Evolutionary conservation across 2,797 vertebrate genomes (phyloP).

Genomic region (Tangara arthus): DNA sequence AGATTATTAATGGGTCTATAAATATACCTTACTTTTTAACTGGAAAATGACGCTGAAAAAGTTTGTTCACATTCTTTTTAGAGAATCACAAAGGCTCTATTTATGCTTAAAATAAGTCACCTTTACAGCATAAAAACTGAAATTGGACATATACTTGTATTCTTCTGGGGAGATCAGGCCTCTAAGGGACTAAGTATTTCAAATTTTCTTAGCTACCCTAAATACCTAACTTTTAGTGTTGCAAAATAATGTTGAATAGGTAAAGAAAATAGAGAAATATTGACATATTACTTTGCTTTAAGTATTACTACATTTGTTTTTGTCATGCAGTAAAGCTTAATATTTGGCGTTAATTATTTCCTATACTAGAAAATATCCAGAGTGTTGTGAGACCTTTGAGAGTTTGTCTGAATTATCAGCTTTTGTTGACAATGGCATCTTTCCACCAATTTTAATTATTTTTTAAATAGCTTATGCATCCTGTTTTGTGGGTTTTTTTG

Average conservation of each 20-base stretch:
- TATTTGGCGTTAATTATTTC: constrained; percentile 1
- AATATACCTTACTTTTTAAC: background rate
- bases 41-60: background rate
- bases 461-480: background rate
- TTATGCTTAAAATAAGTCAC: background rate
- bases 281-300: background rate
- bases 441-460: background rate
- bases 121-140: background rate
- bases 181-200: background rate
- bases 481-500: background rate
- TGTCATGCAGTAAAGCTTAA: background rate
- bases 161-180: background rate
- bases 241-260: background rate
- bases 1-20: background rate
- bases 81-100: background rate
- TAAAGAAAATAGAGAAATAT: background rate
- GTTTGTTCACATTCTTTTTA: background rate
- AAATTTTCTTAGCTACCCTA: background rate
- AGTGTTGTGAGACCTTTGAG: background rate
- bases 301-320: background rate
- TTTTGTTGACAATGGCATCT: background rate
- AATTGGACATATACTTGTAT: background rate
- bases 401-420: background rate
- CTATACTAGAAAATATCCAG: background rate
- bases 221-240: background rate